Percentiles rank a stretch among this genome's conserved stretches.
These are phyloP conservation scores for Drosophila monieri DNA, from an alignment of 2,888 invertebrate genomes.

Conservation along the genomic window DNA sequence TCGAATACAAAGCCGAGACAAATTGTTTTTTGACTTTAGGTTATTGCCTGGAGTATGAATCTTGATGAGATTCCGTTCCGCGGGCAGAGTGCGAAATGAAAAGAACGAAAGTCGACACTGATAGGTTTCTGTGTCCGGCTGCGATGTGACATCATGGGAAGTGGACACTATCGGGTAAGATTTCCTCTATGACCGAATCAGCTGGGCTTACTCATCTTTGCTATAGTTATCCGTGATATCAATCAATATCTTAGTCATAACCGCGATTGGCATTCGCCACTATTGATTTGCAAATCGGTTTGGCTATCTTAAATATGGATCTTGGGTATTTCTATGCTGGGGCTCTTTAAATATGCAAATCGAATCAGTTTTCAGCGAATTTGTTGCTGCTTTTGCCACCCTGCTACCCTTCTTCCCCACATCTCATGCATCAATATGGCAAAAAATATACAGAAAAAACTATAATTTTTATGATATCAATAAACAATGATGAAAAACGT, in stretches of 20 bases:
- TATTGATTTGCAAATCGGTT: constrained; percentile 68
- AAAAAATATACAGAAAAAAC: constrained; percentile 63
- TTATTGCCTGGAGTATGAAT: constrained; percentile 35
- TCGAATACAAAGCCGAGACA: constrained; percentile 58
- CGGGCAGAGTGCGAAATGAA: neutral
- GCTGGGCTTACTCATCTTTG: constrained; percentile 65
- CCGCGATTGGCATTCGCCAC: constrained; percentile 46
- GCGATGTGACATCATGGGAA: constrained; percentile 3
- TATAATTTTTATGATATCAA: constrained; percentile 80
- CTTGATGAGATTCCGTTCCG: constrained; percentile 51
- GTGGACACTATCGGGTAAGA: neutral
- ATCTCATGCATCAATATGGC: constrained; percentile 37
- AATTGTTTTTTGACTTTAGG: constrained; percentile 54
- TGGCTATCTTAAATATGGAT: constrained; percentile 65
- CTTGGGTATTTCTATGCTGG: constrained; percentile 55
- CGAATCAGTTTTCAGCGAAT: constrained; percentile 55
- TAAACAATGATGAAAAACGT: constrained; percentile 80
- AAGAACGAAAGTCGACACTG: neutral
- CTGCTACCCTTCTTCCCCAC: constrained; percentile 44
- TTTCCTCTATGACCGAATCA: constrained; percentile 9
- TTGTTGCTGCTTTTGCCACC: constrained; percentile 59
- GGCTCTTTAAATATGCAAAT: constrained; percentile 70
- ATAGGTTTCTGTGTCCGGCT: constrained; percentile 1
- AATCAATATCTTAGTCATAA: constrained; percentile 57
- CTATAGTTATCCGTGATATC: constrained; percentile 63